Evolutionary conservation across 2,797 vertebrate genomes (phyloP).

Genomic region (Eleutherodactylus coqui): DNA sequence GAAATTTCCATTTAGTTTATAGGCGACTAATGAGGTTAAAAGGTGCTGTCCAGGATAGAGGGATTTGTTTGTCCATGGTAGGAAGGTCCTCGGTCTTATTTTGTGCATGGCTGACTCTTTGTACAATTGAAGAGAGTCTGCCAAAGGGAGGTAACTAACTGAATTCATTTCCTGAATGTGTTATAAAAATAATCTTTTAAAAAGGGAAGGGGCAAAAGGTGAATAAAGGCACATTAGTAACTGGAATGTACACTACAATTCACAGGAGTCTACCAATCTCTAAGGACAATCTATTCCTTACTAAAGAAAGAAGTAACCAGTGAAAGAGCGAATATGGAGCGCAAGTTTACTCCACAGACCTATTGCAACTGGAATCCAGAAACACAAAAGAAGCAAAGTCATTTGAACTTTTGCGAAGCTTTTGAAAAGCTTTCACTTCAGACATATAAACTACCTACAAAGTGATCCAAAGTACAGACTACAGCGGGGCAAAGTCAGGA

Average conservation of each 20-base stretch:
- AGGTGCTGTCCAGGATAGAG: constrained; percentile 19
- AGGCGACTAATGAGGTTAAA: constrained; percentile 16
- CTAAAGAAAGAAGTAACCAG: constrained; percentile 43
- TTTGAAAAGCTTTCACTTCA: neutral
- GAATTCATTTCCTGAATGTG: constrained; percentile 69
- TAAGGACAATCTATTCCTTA: constrained; percentile 39
- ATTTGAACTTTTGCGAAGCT: neutral
- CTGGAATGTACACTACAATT: constrained; percentile 47
- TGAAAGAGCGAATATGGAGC: constrained; percentile 22
- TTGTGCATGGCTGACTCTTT: constrained; percentile 59
- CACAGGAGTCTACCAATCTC: constrained; percentile 33
- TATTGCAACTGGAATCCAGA: neutral
- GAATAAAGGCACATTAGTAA: constrained; percentile 55
- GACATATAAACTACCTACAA: neutral
- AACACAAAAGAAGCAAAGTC: constrained; percentile 16
- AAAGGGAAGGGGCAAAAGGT: constrained; percentile 58
- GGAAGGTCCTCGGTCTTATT: constrained; percentile 63
- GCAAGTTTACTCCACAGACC: neutral
- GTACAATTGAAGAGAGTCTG: constrained; percentile 62
- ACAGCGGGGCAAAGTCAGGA: constrained; percentile 9
- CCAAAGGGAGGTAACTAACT: constrained; percentile 65
- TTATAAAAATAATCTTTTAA: constrained; percentile 67
- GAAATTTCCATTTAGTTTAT: neutral
- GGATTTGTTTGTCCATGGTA: constrained; percentile 54
- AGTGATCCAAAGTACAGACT: neutral